Conservation (phyloP, 2,888 invertebrate genomes). For the Campopleginae sp. region DNA sequence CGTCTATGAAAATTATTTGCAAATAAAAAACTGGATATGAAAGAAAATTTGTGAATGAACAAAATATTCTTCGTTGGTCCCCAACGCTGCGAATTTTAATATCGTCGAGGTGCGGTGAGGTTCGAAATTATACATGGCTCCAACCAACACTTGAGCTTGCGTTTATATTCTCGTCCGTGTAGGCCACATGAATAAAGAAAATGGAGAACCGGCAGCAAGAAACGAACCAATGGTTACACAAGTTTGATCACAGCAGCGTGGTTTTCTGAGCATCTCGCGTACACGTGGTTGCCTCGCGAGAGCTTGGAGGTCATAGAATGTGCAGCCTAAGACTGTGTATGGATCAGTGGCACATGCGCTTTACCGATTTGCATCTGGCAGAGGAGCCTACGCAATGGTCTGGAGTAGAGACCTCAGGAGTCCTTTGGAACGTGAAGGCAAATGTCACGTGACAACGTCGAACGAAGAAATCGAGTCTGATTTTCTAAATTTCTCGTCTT, state of each 20-base stretch:
- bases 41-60: too few species aligned
- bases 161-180: not conserved
- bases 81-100: too few species aligned
- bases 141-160: not conserved
- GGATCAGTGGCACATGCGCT: constrained; percentile 50
- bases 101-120: not conserved
- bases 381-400: not conserved
- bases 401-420: not conserved
- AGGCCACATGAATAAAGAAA: not conserved
- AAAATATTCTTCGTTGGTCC: too few species aligned
- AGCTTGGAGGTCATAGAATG: constrained; percentile 70
- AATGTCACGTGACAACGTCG: not conserved
- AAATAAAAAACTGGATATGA: too few species aligned
- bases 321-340: constrained; percentile 33
- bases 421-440: not conserved
- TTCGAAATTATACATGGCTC: not conserved
- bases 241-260: constrained; percentile 55
- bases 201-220: constrained; percentile 31
- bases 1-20: too few species aligned
- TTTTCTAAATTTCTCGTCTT: not conserved
- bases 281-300: constrained; percentile 70
- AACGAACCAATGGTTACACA: constrained; percentile 41
- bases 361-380: constrained; percentile 5
- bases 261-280: constrained; percentile 68
- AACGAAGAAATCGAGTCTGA: not conserved